A percentile compares a stretch with the other conserved stretches of the same genome.
Conservation (phyloP, 2,888 invertebrate species). For the Drosophila mimetica region DNA sequence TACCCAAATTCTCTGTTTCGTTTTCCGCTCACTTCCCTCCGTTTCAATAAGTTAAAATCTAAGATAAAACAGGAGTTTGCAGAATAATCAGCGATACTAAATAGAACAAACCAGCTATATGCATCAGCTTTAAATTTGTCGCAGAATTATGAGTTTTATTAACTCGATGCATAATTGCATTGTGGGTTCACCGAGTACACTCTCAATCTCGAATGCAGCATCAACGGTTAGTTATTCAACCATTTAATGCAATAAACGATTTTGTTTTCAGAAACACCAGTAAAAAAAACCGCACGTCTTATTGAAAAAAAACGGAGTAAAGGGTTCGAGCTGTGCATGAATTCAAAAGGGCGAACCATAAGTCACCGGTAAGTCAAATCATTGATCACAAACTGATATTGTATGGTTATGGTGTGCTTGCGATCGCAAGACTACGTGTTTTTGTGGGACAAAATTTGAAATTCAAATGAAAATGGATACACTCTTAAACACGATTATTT, state of each 20-base stretch:
- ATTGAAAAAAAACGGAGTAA: conserved; percentile 88
- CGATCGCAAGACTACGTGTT: background rate
- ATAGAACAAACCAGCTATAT: conserved; percentile 8
- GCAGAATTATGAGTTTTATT: background rate
- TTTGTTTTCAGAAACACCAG: conserved; percentile 93
- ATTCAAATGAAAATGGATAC: background rate
- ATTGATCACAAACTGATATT: no score
- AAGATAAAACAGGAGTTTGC: background rate
- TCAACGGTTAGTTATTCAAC: background rate
- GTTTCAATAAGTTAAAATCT: background rate
- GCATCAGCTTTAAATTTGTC: no score
- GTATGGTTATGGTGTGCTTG: no score
- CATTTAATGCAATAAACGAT: conserved; percentile 15
- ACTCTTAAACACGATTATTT: background rate
- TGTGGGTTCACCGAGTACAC: no score
- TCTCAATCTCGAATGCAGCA: no score
- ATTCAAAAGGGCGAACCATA: conserved; percentile 93
- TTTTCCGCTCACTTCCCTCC: conserved; percentile 6
- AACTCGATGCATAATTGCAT: background rate
- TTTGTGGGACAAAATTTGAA: background rate
- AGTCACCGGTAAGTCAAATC: conserved; percentile 89
- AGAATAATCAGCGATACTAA: background rate
- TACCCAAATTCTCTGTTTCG: conserved; percentile 18
- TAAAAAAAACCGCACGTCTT: conserved; percentile 95
- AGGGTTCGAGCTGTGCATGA: conserved; percentile 93